phyloP scores from a whole-genome alignment of 53 echinoderm and acorn worm species.

The Paelopatides confundens region DNA sequence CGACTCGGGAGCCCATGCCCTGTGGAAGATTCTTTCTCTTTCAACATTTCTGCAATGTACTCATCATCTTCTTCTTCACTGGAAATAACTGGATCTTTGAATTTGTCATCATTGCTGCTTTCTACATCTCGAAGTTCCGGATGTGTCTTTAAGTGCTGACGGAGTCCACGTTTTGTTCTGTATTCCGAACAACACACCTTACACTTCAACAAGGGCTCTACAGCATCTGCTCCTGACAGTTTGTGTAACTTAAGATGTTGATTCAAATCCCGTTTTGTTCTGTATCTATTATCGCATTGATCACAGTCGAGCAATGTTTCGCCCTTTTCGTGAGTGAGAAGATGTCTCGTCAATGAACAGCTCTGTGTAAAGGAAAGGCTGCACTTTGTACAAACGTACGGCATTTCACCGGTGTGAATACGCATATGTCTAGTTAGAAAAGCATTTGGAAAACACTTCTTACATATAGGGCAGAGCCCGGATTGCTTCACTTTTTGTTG shows the following conservation, averaged over 20 bases:
- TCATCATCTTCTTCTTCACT: background rate
- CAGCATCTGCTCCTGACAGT: background rate
- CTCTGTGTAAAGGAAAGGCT: slow-evolving; percentile 28
- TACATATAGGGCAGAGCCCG: slow-evolving; percentile 11
- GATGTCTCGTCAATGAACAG: background rate
- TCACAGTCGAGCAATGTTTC: slow-evolving; percentile 23
- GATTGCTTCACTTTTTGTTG: background rate
- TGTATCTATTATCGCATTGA: slow-evolving; percentile 12
- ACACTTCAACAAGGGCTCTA: slow-evolving; percentile 10
- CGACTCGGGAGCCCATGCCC: background rate
- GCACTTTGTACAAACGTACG: slow-evolving; percentile 24
- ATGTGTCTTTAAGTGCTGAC: slow-evolving; percentile 20
- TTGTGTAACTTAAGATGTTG: slow-evolving; percentile 17
- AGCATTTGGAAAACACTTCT: background rate
- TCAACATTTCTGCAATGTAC: too few relatives aligned
- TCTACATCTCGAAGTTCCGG: background rate
- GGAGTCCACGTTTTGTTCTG: background rate
- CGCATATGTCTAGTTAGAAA: background rate
- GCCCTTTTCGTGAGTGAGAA: slow-evolving; percentile 4
- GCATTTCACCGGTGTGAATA: slow-evolving; percentile 32
- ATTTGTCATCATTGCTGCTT: background rate
- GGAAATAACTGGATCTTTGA: background rate
- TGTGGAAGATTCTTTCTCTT: background rate
- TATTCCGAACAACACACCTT: background rate
- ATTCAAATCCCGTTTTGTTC: slow-evolving; percentile 17